Conservation (phyloP, 2,113 vertebrate species). For the Dromaius novaehollandiae region DNA sequence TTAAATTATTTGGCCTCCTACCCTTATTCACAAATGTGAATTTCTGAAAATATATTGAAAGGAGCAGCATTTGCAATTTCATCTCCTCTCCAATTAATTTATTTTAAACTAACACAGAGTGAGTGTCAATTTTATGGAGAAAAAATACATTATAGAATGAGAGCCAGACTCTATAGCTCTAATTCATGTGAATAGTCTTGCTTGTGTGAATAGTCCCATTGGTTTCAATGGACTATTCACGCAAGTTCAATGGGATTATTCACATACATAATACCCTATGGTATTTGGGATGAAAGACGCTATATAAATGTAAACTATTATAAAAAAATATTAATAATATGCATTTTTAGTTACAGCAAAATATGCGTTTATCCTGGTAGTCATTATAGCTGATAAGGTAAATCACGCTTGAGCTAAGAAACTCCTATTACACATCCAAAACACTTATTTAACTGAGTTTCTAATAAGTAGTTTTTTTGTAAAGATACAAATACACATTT, state of each 20-base stretch:
- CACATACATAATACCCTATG: constrained; percentile 17
- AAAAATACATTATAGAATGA: constrained; percentile 2
- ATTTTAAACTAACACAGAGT: not conserved
- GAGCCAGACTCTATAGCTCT: constrained; percentile 8
- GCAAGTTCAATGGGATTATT: constrained; percentile 61
- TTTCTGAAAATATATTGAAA: constrained; percentile 38
- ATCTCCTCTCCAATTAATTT: constrained; percentile 45
- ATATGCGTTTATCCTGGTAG: not conserved
- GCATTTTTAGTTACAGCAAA: constrained; percentile 45
- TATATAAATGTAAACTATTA: constrained; percentile 43
- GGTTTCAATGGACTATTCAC: constrained; percentile 63
- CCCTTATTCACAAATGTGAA: constrained; percentile 20
- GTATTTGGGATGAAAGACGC: constrained; percentile 11
- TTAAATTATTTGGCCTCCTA: constrained; percentile 39
- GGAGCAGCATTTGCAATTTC: constrained; percentile 28
- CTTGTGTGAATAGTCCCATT: constrained; percentile 12
- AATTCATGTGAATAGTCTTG: constrained; percentile 32
- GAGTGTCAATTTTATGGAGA: constrained; percentile 16
- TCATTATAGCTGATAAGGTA: constrained; percentile 44
- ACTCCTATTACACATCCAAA: constrained; percentile 43
- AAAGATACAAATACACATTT: constrained; percentile 53
- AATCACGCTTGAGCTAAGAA: constrained; percentile 30
- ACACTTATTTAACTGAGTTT: constrained; percentile 60
- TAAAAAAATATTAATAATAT: constrained; percentile 66
- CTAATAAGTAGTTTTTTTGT: constrained; percentile 53